A percentile compares a stretch with the other conserved stretches of the same genome.
These are phyloP conservation scores for Palythoa grandis DNA, from an alignment of 92 coral and sea anemone species.

Conservation along the genomic window DNA sequence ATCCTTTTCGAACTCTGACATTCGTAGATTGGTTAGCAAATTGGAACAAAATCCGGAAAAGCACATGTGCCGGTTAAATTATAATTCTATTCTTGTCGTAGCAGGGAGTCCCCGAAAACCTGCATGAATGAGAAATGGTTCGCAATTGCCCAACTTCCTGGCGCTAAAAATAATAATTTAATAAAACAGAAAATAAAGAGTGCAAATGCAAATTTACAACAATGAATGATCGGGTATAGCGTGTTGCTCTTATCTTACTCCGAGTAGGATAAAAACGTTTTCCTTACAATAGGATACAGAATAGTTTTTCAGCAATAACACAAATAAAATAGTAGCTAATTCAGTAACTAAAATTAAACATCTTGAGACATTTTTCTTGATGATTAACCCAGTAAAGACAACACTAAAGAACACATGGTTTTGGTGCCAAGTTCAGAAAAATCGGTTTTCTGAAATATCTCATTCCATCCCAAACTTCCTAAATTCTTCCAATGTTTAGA, in stretches of 20 bases:
- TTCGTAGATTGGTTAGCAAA: background rate
- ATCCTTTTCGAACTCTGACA: background rate
- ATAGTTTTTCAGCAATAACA: background rate
- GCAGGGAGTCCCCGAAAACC: background rate
- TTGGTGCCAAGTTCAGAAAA: background rate
- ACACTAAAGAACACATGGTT: conserved; percentile 5
- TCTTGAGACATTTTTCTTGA: background rate
- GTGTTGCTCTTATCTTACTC: conserved; percentile 12
- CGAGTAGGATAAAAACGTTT: background rate
- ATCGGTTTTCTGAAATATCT: background rate
- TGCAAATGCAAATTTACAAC: conserved; percentile 31
- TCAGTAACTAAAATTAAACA: background rate
- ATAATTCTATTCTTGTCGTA: background rate
- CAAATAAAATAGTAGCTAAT: background rate
- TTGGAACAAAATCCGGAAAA: background rate
- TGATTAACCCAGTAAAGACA: background rate
- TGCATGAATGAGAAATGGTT: background rate
- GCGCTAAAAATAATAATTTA: conserved; percentile 22
- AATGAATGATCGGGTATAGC: background rate
- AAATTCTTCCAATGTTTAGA: background rate
- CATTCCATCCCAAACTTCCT: background rate
- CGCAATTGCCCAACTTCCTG: conserved; percentile 14
- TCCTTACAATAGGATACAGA: background rate
- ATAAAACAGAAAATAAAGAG: background rate
- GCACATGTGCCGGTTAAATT: background rate